phyloP scores from a whole-genome alignment of 2,888 invertebrate genomes.

The Troides helena region DNA sequence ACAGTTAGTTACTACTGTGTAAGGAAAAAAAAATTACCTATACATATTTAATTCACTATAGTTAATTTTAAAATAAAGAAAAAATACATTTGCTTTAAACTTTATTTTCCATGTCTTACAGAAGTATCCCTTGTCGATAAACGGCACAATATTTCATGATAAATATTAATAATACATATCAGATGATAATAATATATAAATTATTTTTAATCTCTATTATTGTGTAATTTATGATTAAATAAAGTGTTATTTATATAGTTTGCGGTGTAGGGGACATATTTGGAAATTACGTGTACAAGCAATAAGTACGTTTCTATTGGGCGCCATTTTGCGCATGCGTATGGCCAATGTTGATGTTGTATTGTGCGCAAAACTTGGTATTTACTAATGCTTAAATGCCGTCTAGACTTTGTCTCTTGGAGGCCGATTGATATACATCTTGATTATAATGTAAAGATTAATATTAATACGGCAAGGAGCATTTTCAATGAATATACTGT shows the following conservation, averaged over 20 bases:
- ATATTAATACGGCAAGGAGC: no score
- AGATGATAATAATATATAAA: slow-evolving; percentile 61
- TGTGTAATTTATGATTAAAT: slow-evolving; percentile 43
- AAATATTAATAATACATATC: slow-evolving; percentile 54
- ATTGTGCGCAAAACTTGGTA: slow-evolving; percentile 70
- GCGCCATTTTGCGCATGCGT: slow-evolving; percentile 60
- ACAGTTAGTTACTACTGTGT: no score
- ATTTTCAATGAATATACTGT: no score
- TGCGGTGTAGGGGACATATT: slow-evolving; percentile 67
- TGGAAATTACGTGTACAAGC: slow-evolving; percentile 78
- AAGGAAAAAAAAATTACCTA: no score
- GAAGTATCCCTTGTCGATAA: neutral
- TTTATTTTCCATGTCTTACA: no score
- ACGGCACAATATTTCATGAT: slow-evolving; percentile 31
- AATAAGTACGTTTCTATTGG: slow-evolving; percentile 75
- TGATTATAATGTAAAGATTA: neutral
- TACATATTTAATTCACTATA: no score
- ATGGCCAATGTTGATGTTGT: slow-evolving; percentile 72
- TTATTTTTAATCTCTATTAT: slow-evolving; percentile 45
- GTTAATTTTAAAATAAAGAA: no score
- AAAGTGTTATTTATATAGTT: slow-evolving; percentile 67
- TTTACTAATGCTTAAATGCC: slow-evolving; percentile 51
- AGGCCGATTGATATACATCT: neutral
- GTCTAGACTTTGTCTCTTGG: slow-evolving; percentile 10
- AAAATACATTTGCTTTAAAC: no score